These are phyloP conservation scores for Pelobates fuscus DNA, from an alignment of 2,113 vertebrate species.

Conservation along the genomic window DNA sequence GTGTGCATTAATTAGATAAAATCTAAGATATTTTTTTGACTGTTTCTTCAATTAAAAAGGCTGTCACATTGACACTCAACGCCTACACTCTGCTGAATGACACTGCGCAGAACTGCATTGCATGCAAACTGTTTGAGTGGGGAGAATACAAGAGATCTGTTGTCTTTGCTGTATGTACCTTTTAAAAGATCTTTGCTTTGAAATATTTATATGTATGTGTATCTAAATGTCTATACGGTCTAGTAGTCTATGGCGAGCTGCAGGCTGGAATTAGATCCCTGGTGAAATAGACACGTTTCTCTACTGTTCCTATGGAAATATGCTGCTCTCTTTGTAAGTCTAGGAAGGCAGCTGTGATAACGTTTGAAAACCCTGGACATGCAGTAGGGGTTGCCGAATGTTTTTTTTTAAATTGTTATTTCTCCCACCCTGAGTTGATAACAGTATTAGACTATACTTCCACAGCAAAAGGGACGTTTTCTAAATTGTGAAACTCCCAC, in stretches of 20 bases:
- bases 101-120: conserved; percentile 97
- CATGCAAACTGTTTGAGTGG: conserved; percentile 89
- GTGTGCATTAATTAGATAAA: conserved; percentile 4
- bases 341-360: conserved; percentile 12
- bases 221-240: too few species aligned
- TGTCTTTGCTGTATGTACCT: conserved; percentile 20
- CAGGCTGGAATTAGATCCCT: conserved; percentile 9
- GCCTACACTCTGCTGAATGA: conserved; percentile 84
- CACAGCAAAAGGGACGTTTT: not conserved
- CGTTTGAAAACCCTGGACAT: conserved; percentile 26
- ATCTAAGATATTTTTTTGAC: conserved; percentile 62
- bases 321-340: conserved; percentile 15
- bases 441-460: not conserved
- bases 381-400: not conserved
- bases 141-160: conserved; percentile 54
- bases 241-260: too few species aligned
- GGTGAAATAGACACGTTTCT: conserved; percentile 4
- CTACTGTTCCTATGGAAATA: conserved; percentile 43
- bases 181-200: too few species aligned
- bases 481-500: not conserved
- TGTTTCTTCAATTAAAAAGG: conserved; percentile 75
- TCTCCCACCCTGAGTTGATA: not conserved
- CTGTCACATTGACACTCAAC: conserved; percentile 80
- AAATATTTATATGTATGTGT: too few species aligned
- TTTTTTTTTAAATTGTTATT: too few species aligned